phyloP scores from a whole-genome alignment of 2,888 invertebrate species.

The Melolontha melolontha region DNA sequence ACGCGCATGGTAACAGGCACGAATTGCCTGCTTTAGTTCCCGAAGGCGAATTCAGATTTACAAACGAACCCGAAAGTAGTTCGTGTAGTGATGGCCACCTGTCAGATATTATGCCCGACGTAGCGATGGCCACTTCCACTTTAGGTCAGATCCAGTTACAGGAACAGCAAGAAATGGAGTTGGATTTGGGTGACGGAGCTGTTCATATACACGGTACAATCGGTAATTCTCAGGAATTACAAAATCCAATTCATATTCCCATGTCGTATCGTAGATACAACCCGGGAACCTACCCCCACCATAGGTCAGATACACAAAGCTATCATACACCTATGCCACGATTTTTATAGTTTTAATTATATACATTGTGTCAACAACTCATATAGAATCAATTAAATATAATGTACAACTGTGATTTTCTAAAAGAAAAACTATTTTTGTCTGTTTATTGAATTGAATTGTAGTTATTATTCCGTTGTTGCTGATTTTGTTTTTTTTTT shows the following conservation, averaged over 20 bases:
- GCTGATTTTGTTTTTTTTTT: conserved; percentile 9
- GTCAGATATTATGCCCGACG: conserved; percentile 90
- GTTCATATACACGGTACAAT: conserved; percentile 69
- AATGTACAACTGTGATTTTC: conserved; percentile 53
- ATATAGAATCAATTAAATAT: conserved; percentile 49
- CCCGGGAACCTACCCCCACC: conserved; percentile 58
- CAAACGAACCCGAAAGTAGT: conserved; percentile 67
- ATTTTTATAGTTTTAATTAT: conserved; percentile 55
- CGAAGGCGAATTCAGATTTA: conserved; percentile 70
- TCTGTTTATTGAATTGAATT: conserved; percentile 33
- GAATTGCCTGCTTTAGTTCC: conserved; percentile 76
- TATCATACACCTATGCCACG: conserved; percentile 55
- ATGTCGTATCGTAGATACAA: conserved; percentile 59
- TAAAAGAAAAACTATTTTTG: conserved; percentile 39
- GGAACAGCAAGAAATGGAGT: conserved; percentile 75
- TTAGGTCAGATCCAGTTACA: conserved; percentile 76
- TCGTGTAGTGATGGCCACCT: conserved; percentile 78
- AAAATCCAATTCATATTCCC: conserved; percentile 57
- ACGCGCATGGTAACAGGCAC: conserved; percentile 70
- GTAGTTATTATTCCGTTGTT: conserved; percentile 24
- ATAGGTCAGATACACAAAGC: conserved; percentile 53
- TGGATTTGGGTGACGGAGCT: conserved; percentile 89
- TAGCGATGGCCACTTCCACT: conserved; percentile 89
- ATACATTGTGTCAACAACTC: conserved; percentile 39
- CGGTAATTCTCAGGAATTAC: conserved; percentile 54